Percentiles rank a stretch among this genome's conserved stretches.
phyloP scores from a whole-genome alignment of 2,888 invertebrate genomes.

The Perizoma affinitatum region DNA sequence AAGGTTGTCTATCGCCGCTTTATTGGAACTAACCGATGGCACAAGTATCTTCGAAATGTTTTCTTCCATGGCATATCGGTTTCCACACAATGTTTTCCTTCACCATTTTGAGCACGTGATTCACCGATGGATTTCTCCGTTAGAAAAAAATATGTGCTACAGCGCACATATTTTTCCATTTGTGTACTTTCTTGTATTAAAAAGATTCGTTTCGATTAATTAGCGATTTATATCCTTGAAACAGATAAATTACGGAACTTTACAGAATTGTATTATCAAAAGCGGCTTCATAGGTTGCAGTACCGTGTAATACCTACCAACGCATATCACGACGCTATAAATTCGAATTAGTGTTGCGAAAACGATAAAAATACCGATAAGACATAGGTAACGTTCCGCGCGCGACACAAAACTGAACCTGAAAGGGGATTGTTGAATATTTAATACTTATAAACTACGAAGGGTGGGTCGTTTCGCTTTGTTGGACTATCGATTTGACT shows the following conservation, averaged over 20 bases:
- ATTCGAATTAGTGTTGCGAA: slow-evolving; percentile 71
- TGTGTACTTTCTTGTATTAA: too few relatives aligned
- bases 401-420: slow-evolving; percentile 50
- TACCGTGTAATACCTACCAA: slow-evolving; percentile 63
- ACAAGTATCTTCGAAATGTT: too few relatives aligned
- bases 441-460: slow-evolving; percentile 27
- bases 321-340: slow-evolving; percentile 72
- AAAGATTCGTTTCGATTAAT: too few relatives aligned
- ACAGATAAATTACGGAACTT: not conserved
- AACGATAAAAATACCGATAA: slow-evolving; percentile 79
- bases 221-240: too few relatives aligned
- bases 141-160: too few relatives aligned
- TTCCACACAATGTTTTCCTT: too few relatives aligned
- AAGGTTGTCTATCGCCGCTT: too few relatives aligned
- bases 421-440: slow-evolving; percentile 12
- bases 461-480: slow-evolving; percentile 52
- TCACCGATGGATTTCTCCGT: too few relatives aligned
- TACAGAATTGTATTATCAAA: slow-evolving; percentile 5
- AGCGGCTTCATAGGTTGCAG: slow-evolving; percentile 25
- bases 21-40: too few relatives aligned
- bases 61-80: too few relatives aligned
- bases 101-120: too few relatives aligned
- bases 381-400: slow-evolving; percentile 47
- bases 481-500: slow-evolving; percentile 73
- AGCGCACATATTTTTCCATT: too few relatives aligned